Conservation (phyloP, 53 echinoderm and acorn worm genomes). For the Holothuria leucospilota region DNA sequence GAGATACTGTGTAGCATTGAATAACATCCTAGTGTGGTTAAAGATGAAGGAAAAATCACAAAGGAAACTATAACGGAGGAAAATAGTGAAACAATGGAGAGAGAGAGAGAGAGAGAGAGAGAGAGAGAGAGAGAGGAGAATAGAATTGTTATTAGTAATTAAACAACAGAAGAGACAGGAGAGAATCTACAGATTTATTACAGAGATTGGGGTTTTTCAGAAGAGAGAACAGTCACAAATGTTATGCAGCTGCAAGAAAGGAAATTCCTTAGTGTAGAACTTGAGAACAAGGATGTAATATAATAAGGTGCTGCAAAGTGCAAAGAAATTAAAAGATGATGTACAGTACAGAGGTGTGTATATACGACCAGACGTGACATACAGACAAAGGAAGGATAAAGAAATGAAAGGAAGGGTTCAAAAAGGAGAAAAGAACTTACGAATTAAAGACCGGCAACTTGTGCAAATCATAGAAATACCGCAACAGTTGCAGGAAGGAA, state of each 20-base stretch:
- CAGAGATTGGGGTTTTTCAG: background rate
- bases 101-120: background rate
- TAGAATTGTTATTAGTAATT: background rate
- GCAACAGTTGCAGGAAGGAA: background rate
- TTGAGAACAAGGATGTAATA: background rate
- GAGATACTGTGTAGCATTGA: background rate
- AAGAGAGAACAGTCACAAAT: background rate
- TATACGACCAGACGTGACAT: no score
- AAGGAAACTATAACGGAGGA: background rate
- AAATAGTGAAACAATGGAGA: background rate
- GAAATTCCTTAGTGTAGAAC: background rate
- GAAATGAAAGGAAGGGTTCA: no score
- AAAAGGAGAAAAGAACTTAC: no score
- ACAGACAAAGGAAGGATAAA: no score
- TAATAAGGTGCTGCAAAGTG: background rate
- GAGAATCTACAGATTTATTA: background rate
- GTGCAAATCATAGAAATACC: no score
- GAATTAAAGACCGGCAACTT: no score
- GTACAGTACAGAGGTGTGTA: background rate
- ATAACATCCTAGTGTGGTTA: background rate
- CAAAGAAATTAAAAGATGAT: background rate
- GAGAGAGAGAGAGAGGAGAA: background rate
- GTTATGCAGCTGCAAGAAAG: background rate
- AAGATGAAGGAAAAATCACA: constrained; percentile 11
- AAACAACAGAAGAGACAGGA: background rate